Base-by-base conservation (phyloP, 2,797 vertebrate genomes). In the Pyrocephalus nanus region DNA sequence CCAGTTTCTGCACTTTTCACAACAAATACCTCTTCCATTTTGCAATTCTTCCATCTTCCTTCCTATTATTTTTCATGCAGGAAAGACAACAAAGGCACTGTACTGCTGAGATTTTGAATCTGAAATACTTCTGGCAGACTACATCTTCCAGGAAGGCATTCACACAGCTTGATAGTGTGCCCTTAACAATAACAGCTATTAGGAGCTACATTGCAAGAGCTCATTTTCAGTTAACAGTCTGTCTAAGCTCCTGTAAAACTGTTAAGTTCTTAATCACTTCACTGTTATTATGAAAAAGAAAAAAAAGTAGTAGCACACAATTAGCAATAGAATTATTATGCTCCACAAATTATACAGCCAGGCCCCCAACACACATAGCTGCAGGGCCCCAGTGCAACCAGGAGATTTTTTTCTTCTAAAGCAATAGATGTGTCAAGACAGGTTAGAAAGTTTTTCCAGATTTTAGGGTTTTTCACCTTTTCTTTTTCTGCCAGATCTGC, bases 221-320 rank as follows among this genome's bases (percentile, higher is more conserved):
- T 92, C 45, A 34, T 92, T 96, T 95, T 82, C 76, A 64, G 55
- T 66, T 94, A 95, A 86, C 48, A 86, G 48, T 73, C 91, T 91
- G 66, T 43, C 89, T 88, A 64, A 94, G 66, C 86, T 81, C 55
- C 73, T 79, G 86, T 92, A 94, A 96, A 95, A 90, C 82, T 92
- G 80, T 70, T 76, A 84, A 64, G 48, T 79, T 92, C 92, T 93
- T 96, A 95, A 96, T 93, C 79, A 92, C 66, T 86, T 90, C 81
- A 70, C 60, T 76, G 23, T 78, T 92, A 81, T 86, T 94, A 79
- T 78, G 88, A 82, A 72, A 50, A 73, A 91, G 64, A 50, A 77
- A 91, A 93, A 92, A 80, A 73, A 77, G 23, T 21, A 21, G 83
- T 94, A 94, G 93, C 86, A 62, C 29, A 81, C 55, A 96, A 97